Conservation (phyloP, 2,888 invertebrate genomes). For the Doris montereyensis region DNA sequence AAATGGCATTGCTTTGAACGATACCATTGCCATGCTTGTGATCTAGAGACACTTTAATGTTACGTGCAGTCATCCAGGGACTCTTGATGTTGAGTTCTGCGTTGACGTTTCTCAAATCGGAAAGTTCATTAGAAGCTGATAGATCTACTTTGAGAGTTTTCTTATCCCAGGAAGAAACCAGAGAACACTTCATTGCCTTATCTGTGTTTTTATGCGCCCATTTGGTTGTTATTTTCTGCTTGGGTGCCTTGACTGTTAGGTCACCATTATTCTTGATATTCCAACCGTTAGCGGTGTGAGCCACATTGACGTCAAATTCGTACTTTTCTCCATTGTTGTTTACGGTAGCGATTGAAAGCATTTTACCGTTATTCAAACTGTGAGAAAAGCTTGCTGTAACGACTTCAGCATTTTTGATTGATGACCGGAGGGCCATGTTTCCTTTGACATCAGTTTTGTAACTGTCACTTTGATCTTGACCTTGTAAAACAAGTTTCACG, state of each 20-base stretch:
- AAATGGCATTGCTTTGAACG: slow-evolving; percentile 43
- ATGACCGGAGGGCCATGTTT: slow-evolving; percentile 49
- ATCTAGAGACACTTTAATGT: slow-evolving; percentile 45
- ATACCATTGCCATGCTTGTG: slow-evolving; percentile 51
- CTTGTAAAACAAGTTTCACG: neutral
- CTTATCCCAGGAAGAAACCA: slow-evolving; percentile 45
- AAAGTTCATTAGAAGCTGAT: neutral
- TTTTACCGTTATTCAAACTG: slow-evolving; percentile 35
- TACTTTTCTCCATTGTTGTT: slow-evolving; percentile 23
- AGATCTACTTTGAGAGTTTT: neutral
- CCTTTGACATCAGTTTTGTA: slow-evolving; percentile 47
- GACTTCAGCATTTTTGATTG: slow-evolving; percentile 39
- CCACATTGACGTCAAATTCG: slow-evolving; percentile 45
- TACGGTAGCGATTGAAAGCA: neutral
- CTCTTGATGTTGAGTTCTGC: slow-evolving; percentile 50
- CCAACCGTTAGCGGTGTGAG: slow-evolving; percentile 44
- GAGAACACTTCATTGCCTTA: slow-evolving; percentile 45
- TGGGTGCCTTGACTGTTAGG: slow-evolving; percentile 47
- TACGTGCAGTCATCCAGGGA: slow-evolving; percentile 44
- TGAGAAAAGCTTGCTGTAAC: slow-evolving; percentile 38
- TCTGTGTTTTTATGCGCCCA: slow-evolving; percentile 54
- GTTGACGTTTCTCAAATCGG: slow-evolving; percentile 32
- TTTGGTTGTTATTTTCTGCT: slow-evolving; percentile 40
- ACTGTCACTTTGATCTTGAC: slow-evolving; percentile 18
- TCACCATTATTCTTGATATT: slow-evolving; percentile 54